Percentiles rank a stretch among this genome's conserved stretches.
phyloP scores from a whole-genome alignment of 2,888 invertebrate genomes.

The Ophion slaviceki region DNA sequence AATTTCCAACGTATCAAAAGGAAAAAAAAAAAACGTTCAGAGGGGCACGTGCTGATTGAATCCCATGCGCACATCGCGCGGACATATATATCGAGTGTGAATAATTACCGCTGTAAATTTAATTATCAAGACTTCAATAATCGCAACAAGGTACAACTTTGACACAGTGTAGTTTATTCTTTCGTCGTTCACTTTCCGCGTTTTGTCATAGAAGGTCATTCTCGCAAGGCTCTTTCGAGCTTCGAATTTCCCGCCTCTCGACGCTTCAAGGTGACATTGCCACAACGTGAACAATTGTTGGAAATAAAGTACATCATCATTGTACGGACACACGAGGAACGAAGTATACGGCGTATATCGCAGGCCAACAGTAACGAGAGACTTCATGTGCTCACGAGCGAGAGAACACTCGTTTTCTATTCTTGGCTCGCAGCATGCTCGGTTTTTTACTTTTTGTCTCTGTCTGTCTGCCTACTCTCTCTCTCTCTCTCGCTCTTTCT shows the following conservation, averaged over 20 bases:
- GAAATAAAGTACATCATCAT: slow-evolving; percentile 14
- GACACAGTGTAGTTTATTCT: background rate
- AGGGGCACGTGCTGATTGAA: no score
- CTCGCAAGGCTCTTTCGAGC: background rate
- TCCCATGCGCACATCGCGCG: no score
- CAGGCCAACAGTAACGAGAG: slow-evolving; percentile 23
- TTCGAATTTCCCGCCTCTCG: slow-evolving; percentile 14
- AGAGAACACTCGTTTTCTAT: slow-evolving; percentile 54
- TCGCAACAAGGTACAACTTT: background rate
- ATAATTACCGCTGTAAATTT: no score
- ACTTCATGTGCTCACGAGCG: slow-evolving; percentile 29
- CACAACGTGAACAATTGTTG: background rate
- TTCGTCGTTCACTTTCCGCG: background rate
- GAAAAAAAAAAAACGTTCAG: no score
- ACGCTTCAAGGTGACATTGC: slow-evolving; percentile 20
- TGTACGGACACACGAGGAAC: background rate
- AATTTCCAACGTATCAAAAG: no score
- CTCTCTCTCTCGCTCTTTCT: background rate
- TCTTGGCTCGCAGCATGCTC: slow-evolving; percentile 50
- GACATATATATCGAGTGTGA: no score
- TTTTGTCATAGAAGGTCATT: background rate
- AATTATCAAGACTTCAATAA: background rate
- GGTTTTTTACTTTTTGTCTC: slow-evolving; percentile 25
- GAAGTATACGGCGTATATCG: background rate
- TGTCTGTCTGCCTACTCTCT: background rate